Evolutionary conservation across 2,888 invertebrate species (phyloP), one percentile per base, ranked within the genome.

Genomic region (Lasioglossum pauxillum): DNA sequence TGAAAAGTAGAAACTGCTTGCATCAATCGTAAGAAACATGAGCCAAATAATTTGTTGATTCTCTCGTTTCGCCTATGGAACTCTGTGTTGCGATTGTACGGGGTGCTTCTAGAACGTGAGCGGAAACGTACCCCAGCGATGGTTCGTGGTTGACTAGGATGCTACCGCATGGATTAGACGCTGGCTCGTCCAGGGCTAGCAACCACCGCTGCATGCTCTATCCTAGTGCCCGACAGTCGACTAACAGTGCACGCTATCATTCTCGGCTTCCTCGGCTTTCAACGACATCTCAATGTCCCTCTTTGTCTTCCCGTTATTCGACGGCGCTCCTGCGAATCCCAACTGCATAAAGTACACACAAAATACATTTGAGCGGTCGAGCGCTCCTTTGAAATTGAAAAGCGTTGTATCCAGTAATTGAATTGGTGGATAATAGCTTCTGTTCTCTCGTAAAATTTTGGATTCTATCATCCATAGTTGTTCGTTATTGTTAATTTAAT

Each of bases 171-270:
- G 90, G 91, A 88, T 93, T 89, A 86, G 93, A 93, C 90, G 92
- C 91, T 88, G 93, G 92, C 89, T 93, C 93, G 91, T 93, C 92
- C 85, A 93, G 90, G 85, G 92, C 91, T 73, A 91, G 86, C 75
- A 91, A 89, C 94, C 94, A 93, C 83, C 91, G 92, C 90, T 89
- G 92, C 94, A 92, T 94, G 77, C 90, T 92, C 87, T 84, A 80
- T 84, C 82, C 87, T 64, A 81, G 80, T 71, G 53, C 74, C 80
- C 73, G 57, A 49, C 74, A 67, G 80, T 80, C 74, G 84, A 57
- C 78, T 76, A 76, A 38, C 60, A 78, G 86, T 78, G 77, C 85
- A 46, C 75, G 78, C 46, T 83, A 74, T 85, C 77, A 77, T 85
- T 83, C 46, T 73, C 67, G 64, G 49, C 14, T 69, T 69, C 69